Evolutionary conservation across 2,888 invertebrate species (phyloP).

Genomic region (Leptodirus hochenwartii): DNA sequence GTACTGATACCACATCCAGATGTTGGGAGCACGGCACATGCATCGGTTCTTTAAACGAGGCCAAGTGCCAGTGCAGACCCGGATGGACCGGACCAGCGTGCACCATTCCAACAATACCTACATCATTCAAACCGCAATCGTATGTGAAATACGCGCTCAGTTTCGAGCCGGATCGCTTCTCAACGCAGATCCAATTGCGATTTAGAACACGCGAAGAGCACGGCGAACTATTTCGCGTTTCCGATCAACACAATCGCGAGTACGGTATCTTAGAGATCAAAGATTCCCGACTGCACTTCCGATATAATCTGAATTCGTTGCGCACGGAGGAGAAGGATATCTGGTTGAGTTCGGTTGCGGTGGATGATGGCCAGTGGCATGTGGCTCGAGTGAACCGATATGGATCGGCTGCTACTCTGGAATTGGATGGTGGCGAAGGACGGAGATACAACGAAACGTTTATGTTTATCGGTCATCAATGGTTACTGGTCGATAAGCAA

Average conservation of each 20-base stretch:
- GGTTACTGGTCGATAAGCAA: constrained; percentile 82
- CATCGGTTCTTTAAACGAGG: constrained; percentile 75
- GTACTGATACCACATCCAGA: constrained; percentile 66
- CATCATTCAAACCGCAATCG: constrained; percentile 83
- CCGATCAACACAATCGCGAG: constrained; percentile 85
- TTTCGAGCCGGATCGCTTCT: constrained; percentile 83
- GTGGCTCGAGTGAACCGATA: constrained; percentile 80
- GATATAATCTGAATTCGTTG: constrained; percentile 82
- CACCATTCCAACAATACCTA: constrained; percentile 68
- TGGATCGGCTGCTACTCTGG: constrained; percentile 81
- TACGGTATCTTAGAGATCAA: constrained; percentile 85
- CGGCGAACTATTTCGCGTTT: constrained; percentile 85
- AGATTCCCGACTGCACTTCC: constrained; percentile 75
- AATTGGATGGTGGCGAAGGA: constrained; percentile 90
- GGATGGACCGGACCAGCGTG: constrained; percentile 90
- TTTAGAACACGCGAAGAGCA: constrained; percentile 87
- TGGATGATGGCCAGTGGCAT: constrained; percentile 96
- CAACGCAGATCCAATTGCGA: constrained; percentile 80
- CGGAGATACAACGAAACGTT: constrained; percentile 85
- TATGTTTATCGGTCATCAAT: constrained; percentile 77
- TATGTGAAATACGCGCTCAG: constrained; percentile 94
- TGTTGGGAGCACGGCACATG: constrained; percentile 94
- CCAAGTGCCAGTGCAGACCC: constrained; percentile 84
- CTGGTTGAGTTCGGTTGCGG: constrained; percentile 75
- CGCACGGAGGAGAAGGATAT: constrained; percentile 81